A percentile compares a stretch with the other conserved stretches of the same genome.
Conservation (phyloP, 2,888 invertebrate genomes). For the Melieria crassipennis region DNA sequence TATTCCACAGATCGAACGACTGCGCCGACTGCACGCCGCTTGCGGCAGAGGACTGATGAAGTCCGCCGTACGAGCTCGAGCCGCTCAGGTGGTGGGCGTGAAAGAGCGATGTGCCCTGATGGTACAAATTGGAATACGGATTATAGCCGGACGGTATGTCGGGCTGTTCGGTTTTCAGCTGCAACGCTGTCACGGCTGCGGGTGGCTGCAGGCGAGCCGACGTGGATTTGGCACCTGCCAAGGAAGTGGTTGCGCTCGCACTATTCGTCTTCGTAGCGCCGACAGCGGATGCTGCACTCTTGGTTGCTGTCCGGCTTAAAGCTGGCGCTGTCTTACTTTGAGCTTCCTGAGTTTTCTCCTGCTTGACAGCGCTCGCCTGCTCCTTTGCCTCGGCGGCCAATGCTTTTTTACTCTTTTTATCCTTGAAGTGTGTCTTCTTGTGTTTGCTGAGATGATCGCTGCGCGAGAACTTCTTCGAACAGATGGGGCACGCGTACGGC, state of each 20-base stretch:
- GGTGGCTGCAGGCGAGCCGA: slow-evolving; percentile 15
- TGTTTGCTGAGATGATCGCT: slow-evolving; percentile 95
- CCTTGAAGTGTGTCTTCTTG: slow-evolving; percentile 80
- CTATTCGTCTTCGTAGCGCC: slow-evolving; percentile 1
- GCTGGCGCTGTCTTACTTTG: slow-evolving; percentile 38
- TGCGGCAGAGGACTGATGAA: slow-evolving; percentile 29
- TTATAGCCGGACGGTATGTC: slow-evolving; percentile 37
- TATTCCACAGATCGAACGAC: slow-evolving; percentile 48
- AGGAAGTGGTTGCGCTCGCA: slow-evolving; percentile 15
- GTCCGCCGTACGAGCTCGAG: slow-evolving; percentile 22
- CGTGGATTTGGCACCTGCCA: slow-evolving; percentile 6
- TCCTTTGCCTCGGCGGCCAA: slow-evolving; percentile 56
- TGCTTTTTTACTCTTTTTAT: slow-evolving; percentile 62
- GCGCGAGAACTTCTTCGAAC: slow-evolving; percentile 90
- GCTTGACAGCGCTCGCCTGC: slow-evolving; percentile 48
- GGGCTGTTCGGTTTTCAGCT: slow-evolving; percentile 55
- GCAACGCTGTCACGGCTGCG: slow-evolving; percentile 38
- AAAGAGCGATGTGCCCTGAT: slow-evolving; percentile 51
- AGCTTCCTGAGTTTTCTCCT: slow-evolving; percentile 45
- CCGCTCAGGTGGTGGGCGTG: slow-evolving; percentile 44
- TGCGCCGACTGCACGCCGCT: slow-evolving; percentile 33
- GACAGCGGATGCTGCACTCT: slow-evolving; percentile 23
- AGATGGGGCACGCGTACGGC: slow-evolving; percentile 85
- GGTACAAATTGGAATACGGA: slow-evolving; percentile 55
- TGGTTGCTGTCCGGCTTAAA: slow-evolving; percentile 34